Percentiles rank a stretch among this genome's conserved stretches.
Evolutionary conservation across 2,797 vertebrate species (phyloP).

Genomic region (Lepilemur septentrionalis): DNA sequence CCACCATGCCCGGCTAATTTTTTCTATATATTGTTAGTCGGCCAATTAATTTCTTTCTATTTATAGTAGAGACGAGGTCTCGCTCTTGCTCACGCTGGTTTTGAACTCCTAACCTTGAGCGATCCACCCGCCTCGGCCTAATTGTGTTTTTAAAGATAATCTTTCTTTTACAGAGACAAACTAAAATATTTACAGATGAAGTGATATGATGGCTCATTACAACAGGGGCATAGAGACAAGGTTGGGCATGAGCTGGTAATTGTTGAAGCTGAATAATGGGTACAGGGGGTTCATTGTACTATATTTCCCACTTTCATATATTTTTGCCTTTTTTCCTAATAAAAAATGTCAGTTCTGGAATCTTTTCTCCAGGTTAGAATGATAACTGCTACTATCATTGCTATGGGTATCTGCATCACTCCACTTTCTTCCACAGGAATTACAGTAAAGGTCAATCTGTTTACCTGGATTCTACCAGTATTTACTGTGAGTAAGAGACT

Average conservation of each 20-base stretch:
- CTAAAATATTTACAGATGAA: not conserved
- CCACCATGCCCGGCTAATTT: too few relatives aligned
- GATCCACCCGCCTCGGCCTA: too few relatives aligned
- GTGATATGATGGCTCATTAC: not conserved
- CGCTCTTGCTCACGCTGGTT: too few relatives aligned
- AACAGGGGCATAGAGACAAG: not conserved
- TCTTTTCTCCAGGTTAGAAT: not conserved
- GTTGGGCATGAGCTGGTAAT: not conserved
- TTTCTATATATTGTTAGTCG: too few relatives aligned
- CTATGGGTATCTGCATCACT: not conserved
- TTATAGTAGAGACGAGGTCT: too few relatives aligned
- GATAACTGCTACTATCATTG: not conserved
- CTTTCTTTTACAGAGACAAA: not conserved
- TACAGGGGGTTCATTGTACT: not conserved
- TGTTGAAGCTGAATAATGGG: not conserved
- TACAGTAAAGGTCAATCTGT: not conserved
- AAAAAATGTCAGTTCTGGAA: not conserved
- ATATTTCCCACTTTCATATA: not conserved
- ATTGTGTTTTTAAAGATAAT: not conserved
- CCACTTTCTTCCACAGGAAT: not conserved
- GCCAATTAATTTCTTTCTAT: too few relatives aligned
- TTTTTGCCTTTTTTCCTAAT: constrained; percentile 3
- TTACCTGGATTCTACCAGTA: not conserved
- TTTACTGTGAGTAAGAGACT: not conserved
- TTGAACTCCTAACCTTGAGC: too few relatives aligned